Conservation (phyloP, 2,797 vertebrate genomes). For the Silurus lanzhouensis region DNA sequence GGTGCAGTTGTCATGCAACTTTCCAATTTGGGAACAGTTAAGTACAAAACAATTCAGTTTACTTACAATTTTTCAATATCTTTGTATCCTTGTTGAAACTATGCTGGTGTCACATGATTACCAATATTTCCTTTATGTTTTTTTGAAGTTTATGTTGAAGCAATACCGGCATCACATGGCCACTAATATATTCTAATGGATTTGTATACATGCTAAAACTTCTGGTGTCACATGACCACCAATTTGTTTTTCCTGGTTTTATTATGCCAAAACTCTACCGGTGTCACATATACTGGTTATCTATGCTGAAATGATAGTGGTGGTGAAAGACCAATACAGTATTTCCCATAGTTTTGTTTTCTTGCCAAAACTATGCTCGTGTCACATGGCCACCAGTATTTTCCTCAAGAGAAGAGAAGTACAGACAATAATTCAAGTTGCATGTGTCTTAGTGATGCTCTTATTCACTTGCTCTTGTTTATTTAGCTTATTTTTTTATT, state of each 20-base stretch:
- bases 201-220: too few relatives aligned
- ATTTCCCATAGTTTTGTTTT: background rate
- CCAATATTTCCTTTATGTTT: too few relatives aligned
- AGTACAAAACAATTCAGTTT: background rate
- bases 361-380: background rate
- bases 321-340: too few relatives aligned
- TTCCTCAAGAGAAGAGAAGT: background rate
- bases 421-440: background rate
- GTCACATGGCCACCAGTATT: background rate
- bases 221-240: too few relatives aligned
- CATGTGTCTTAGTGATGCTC: background rate
- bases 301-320: too few relatives aligned
- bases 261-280: too few relatives aligned
- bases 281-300: too few relatives aligned
- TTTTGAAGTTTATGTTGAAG: too few relatives aligned
- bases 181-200: too few relatives aligned
- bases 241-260: too few relatives aligned
- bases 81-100: background rate
- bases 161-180: too few relatives aligned
- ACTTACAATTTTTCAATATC: background rate
- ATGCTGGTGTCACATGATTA: background rate
- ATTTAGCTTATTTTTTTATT: background rate
- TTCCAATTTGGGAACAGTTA: background rate
- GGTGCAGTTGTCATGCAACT: background rate
- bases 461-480: background rate